Evolutionary conservation across 2,113 vertebrate genomes (phyloP).

Genomic region (Conger conger): DNA sequence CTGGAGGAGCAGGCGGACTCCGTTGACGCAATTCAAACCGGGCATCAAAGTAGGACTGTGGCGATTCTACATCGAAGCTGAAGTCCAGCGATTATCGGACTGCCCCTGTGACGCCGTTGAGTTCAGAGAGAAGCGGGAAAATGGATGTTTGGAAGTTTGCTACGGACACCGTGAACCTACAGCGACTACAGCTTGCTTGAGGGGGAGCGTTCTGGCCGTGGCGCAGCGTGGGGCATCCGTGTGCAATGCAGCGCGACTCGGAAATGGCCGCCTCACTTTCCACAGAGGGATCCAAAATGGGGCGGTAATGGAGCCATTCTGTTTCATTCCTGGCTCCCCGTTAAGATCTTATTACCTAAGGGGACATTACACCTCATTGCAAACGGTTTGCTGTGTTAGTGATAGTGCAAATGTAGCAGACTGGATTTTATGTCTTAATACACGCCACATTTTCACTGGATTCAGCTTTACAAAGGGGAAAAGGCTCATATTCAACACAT

Average conservation of each 20-base stretch:
- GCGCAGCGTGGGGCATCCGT: too few species aligned
- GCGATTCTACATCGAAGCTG: background rate
- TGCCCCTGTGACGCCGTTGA: background rate
- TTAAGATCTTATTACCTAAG: background rate
- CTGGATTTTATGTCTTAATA: background rate
- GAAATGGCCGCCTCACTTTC: background rate
- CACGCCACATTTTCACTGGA: background rate
- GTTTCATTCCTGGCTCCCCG: background rate
- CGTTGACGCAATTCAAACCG: background rate
- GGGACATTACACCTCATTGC: background rate
- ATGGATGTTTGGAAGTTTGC: too few species aligned
- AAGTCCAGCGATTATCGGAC: background rate
- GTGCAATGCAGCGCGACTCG: background rate
- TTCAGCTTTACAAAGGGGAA: background rate
- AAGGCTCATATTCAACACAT: background rate
- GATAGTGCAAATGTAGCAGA: background rate
- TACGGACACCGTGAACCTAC: too few species aligned
- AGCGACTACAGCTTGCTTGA: too few species aligned
- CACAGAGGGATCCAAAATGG: background rate
- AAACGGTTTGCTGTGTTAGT: background rate
- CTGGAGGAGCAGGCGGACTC: background rate
- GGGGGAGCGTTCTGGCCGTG: too few species aligned
- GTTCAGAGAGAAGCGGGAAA: too few species aligned
- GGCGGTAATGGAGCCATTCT: background rate
- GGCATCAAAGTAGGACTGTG: background rate